These are phyloP conservation scores for Alectoris magna DNA, from an alignment of 2,797 vertebrate species.

Conservation along the genomic window DNA sequence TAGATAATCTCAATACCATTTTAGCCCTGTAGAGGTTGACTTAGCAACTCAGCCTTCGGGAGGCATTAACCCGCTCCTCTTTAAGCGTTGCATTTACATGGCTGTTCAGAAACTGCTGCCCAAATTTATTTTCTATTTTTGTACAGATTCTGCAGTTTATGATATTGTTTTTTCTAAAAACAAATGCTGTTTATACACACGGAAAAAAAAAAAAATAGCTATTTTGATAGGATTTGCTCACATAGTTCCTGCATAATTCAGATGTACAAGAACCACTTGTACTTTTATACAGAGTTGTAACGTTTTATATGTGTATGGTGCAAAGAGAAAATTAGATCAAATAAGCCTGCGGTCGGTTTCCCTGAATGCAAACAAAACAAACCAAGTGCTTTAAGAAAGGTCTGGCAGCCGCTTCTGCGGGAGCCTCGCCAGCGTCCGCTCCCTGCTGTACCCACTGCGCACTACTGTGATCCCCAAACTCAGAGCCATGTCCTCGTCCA, in stretches of 20 bases:
- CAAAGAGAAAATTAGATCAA: constrained; percentile 83
- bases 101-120: constrained; percentile 87
- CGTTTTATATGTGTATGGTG: constrained; percentile 84
- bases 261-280: constrained; percentile 83
- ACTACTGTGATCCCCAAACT: constrained; percentile 79
- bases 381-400: constrained; percentile 78
- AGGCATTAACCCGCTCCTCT: constrained; percentile 84
- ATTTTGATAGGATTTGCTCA: constrained; percentile 88
- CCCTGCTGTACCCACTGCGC: constrained; percentile 74
- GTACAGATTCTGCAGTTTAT: constrained; percentile 89
- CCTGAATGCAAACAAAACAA: constrained; percentile 72
- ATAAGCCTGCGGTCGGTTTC: constrained; percentile 76
- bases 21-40: constrained; percentile 85
- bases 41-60: constrained; percentile 84
- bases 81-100: constrained; percentile 86
- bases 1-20: constrained; percentile 85
- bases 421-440: constrained; percentile 75
- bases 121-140: constrained; percentile 91
- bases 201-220: constrained; percentile 73
- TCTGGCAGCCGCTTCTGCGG: constrained; percentile 67
- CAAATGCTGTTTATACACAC: constrained; percentile 85
- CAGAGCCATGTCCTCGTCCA: constrained; percentile 76
- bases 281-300: constrained; percentile 85
- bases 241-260: constrained; percentile 83
- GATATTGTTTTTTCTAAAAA: constrained; percentile 87